phyloP scores from a whole-genome alignment of 92 coral and sea anemone genomes.

The Hydrozoanthus gracilis region DNA sequence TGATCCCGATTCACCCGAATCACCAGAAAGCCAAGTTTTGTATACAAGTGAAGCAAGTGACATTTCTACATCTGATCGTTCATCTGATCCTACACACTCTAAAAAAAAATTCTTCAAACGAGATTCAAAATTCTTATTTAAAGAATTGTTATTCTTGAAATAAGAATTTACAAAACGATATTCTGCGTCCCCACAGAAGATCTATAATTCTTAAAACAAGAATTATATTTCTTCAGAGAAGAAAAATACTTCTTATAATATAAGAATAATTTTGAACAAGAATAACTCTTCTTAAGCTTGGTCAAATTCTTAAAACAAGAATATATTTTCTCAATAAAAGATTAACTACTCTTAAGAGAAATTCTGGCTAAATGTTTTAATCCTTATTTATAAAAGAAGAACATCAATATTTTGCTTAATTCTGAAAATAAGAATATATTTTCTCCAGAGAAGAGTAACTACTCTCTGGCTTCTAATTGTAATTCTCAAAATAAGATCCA shows the following conservation, averaged over 20 bases:
- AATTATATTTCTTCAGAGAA: conserved; percentile 13
- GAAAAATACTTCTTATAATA: conserved; percentile 26
- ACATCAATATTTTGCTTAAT: conserved; percentile 20
- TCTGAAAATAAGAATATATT: conserved; percentile 2
- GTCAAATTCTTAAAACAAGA: conserved; percentile 22
- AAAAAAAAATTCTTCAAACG: conserved; percentile 1
- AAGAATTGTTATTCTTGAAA: conserved; percentile 24
- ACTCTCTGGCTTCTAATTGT: conserved; percentile 18
- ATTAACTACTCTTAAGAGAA: conserved; percentile 19
- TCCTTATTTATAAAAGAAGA: conserved; percentile 9
- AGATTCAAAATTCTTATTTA: conserved; percentile 17
- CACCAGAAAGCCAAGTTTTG: conserved; percentile 58
- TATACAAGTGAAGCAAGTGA: conserved; percentile 53
- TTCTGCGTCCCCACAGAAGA: conserved; percentile 48
- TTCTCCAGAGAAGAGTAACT: conserved; percentile 1
- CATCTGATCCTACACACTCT: too few species aligned
- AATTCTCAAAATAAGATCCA: conserved; percentile 18
- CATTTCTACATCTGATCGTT: conserved; percentile 56
- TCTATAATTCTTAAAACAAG: conserved; percentile 27
- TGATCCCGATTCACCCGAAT: conserved; percentile 56
- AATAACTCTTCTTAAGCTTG: conserved; percentile 36
- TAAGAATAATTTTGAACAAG: conserved; percentile 18
- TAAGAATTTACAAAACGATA: conserved; percentile 7
- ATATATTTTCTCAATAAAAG: conserved; percentile 6
- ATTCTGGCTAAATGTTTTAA: conserved; percentile 7